phyloP scores from a whole-genome alignment of 2,113 vertebrate genomes.

The Pimephales promelas region DNA sequence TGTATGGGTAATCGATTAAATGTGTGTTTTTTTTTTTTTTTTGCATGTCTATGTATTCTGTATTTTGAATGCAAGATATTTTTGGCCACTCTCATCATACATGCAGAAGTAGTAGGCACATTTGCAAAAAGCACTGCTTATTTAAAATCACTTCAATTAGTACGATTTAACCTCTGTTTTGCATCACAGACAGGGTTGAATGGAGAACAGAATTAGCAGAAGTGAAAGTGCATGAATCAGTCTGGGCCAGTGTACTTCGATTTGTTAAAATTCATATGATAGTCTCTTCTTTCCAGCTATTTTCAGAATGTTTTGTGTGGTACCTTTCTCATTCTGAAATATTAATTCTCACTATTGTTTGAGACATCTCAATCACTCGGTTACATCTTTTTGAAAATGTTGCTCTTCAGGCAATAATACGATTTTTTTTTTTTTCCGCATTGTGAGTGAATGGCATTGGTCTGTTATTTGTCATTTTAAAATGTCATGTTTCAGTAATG shows the following conservation, averaged over 20 bases:
- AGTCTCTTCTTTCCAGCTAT: neutral
- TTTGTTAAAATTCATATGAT: neutral
- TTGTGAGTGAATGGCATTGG: neutral
- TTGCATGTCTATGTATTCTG: neutral
- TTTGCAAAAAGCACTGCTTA: constrained; percentile 24
- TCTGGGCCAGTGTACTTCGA: too few species aligned
- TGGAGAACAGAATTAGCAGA: neutral
- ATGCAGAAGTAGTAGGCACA: neutral
- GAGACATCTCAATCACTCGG: constrained; percentile 25
- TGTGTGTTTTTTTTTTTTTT: too few species aligned
- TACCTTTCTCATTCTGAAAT: neutral
- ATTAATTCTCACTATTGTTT: neutral
- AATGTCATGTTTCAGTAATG: constrained; percentile 47
- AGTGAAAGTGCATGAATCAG: neutral
- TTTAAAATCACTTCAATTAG: neutral
- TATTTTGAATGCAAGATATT: neutral
- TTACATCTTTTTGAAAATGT: constrained; percentile 17
- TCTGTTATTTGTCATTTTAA: constrained; percentile 32
- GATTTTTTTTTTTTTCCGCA: neutral
- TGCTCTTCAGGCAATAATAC: neutral
- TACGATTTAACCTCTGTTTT: neutral
- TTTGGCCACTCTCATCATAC: neutral
- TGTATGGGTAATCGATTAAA: neutral
- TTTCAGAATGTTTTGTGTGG: neutral
- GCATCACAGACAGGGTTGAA: neutral